Conservation (phyloP, 2,113 vertebrate species). For the Plotosus lineatus region DNA sequence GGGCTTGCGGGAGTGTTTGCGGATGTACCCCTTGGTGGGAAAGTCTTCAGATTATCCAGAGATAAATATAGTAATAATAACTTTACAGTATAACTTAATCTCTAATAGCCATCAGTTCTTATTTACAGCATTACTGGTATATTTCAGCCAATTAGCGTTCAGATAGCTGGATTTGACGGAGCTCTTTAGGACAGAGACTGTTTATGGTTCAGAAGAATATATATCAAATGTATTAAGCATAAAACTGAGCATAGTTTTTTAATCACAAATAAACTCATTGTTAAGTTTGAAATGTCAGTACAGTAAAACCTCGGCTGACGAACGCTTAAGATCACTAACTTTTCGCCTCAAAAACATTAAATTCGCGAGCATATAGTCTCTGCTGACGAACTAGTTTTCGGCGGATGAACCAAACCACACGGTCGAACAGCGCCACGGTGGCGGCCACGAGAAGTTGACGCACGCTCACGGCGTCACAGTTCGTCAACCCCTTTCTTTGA, state of each 20-base stretch:
- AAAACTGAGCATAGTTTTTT: not conserved
- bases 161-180: not conserved
- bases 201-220: not conserved
- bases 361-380: too few species aligned
- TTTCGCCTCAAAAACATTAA: too few species aligned
- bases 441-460: too few species aligned
- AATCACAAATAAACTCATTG: not conserved
- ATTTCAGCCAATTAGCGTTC: not conserved
- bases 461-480: too few species aligned
- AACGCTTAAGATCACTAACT: too few species aligned
- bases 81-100: not conserved
- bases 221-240: not conserved
- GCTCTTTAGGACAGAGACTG: not conserved
- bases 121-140: not conserved
- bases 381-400: too few species aligned
- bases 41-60: constrained; percentile 17
- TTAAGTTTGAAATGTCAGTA: not conserved
- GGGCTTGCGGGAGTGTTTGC: not conserved
- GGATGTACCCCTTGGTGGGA: constrained; percentile 23
- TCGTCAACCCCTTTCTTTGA: too few species aligned
- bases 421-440: too few species aligned
- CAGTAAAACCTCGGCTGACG: too few species aligned
- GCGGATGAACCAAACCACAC: too few species aligned
- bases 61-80: constrained; percentile 27
- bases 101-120: not conserved